phyloP scores from a whole-genome alignment of 2,888 invertebrate genomes.

The Amphiduros pacificus region DNA sequence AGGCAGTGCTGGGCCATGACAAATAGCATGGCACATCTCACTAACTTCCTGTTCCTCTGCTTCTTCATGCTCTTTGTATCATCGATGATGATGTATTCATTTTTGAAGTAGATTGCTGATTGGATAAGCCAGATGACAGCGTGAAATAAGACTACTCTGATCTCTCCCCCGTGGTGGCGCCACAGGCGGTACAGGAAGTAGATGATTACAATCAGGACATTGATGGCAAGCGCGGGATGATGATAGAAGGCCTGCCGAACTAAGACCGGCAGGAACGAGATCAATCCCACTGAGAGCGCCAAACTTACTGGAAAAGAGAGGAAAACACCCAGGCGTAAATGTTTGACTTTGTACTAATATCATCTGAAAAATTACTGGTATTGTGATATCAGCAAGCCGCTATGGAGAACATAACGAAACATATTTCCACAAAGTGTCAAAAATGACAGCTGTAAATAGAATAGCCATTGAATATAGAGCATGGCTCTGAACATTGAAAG shows the following conservation, averaged over 20 bases:
- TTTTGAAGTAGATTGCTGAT: no score
- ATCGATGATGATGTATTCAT: neutral
- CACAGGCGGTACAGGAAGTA: neutral
- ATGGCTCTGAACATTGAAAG: no score
- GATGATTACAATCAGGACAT: neutral
- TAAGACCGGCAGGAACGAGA: neutral
- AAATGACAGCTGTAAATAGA: no score
- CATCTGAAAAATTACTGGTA: no score
- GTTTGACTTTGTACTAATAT: no score
- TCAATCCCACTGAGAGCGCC: neutral
- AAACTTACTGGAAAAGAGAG: neutral
- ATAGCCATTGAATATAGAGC: no score
- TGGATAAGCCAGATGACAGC: no score
- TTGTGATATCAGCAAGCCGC: no score
- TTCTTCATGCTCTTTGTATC: neutral
- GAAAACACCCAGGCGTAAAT: no score
- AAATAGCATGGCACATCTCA: slow-evolving; percentile 9
- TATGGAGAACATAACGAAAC: no score
- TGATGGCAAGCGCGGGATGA: neutral
- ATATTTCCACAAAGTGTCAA: no score
- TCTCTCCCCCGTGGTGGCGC: neutral
- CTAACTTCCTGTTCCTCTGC: neutral
- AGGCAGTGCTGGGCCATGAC: slow-evolving; percentile 17
- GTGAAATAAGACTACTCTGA: neutral
- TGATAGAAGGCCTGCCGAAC: neutral